Evolutionary conservation across 2,888 invertebrate genomes (phyloP).

Genomic region (Protonemura montana): DNA sequence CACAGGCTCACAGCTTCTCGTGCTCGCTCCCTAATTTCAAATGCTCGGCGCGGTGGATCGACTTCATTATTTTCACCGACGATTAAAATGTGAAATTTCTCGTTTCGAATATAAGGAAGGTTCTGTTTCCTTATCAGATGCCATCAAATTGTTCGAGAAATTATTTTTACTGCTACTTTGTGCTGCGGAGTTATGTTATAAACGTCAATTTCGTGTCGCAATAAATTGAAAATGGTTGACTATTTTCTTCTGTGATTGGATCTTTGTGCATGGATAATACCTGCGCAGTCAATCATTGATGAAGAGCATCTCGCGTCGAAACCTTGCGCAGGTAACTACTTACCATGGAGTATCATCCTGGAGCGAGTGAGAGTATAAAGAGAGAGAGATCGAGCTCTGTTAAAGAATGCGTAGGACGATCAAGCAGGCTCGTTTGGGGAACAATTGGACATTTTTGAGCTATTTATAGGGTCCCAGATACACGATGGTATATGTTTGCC

Average conservation of each 20-base stretch:
- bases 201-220: background rate
- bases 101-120: background rate
- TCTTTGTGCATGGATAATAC: background rate
- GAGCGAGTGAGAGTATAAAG: background rate
- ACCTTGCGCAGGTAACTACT: background rate
- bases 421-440: slow-evolving; percentile 36
- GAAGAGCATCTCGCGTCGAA: background rate
- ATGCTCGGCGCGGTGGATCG: background rate
- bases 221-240: background rate
- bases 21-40: background rate
- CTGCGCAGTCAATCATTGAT: background rate
- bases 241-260: background rate
- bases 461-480: slow-evolving; percentile 44
- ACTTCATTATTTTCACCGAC: background rate
- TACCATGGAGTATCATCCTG: background rate
- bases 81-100: background rate
- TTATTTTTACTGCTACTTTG: background rate
- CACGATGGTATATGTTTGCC: slow-evolving; percentile 31
- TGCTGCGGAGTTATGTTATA: background rate
- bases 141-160: background rate
- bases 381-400: slow-evolving; percentile 8
- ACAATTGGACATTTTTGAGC: slow-evolving; percentile 46
- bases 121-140: background rate
- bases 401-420: slow-evolving; percentile 26
- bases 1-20: background rate